Evolutionary conservation across 2,888 invertebrate genomes (phyloP).

Genomic region (Acronicta alni): DNA sequence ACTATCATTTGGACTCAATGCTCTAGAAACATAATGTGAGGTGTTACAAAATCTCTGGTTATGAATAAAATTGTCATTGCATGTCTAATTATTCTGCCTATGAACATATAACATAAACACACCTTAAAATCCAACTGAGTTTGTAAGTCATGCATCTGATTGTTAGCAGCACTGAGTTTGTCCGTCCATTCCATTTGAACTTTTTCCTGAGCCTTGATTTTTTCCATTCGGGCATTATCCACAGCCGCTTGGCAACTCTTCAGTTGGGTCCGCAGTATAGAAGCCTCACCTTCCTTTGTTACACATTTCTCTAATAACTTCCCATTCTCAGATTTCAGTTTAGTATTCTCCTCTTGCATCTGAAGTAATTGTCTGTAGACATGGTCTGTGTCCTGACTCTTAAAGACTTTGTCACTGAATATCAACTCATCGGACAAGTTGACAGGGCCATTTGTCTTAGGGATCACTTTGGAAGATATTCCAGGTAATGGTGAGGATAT

Average conservation of each 20-base stretch:
- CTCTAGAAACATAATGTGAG: no score
- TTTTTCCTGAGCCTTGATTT: constrained; percentile 81
- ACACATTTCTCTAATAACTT: constrained; percentile 84
- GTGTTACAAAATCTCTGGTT: no score
- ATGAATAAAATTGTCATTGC: no score
- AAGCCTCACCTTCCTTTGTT: constrained; percentile 88
- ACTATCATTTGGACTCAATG: no score
- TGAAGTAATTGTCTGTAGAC: constrained; percentile 76
- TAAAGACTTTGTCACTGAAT: constrained; percentile 75
- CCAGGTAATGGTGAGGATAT: constrained; percentile 82
- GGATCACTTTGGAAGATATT: constrained; percentile 69
- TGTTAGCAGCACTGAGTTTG: constrained; percentile 77
- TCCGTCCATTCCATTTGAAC: constrained; percentile 86
- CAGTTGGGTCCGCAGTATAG: constrained; percentile 87
- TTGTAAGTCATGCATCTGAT: constrained; percentile 80
- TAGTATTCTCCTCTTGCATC: constrained; percentile 80
- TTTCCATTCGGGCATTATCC: constrained; percentile 82
- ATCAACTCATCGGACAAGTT: constrained; percentile 71
- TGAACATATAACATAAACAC: not conserved
- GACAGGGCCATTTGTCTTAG: constrained; percentile 56
- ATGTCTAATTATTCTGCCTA: no score
- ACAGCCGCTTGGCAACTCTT: constrained; percentile 81
- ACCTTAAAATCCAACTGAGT: constrained; percentile 90
- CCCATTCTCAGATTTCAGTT: constrained; percentile 82
- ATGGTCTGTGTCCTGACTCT: constrained; percentile 72